Evolutionary conservation across 2,797 vertebrate genomes (phyloP).

Genomic region (Hydrolagus colliei): DNA sequence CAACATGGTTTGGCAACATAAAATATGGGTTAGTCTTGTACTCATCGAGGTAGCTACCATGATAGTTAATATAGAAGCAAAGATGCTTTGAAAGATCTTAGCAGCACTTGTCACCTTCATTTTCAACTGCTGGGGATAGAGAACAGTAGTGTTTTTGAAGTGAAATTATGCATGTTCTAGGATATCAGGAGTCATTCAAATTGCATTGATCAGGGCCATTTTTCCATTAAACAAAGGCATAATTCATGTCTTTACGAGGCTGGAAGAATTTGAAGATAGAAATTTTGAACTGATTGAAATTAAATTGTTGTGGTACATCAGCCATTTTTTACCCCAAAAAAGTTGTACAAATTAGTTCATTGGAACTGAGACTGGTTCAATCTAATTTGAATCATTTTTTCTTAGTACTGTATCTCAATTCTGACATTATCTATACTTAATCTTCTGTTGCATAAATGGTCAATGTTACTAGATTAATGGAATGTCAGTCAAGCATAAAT

Average conservation of each 20-base stretch:
- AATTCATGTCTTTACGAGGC: neutral
- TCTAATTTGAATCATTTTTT: neutral
- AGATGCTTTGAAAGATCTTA: slow-evolving; percentile 5
- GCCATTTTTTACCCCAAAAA: neutral
- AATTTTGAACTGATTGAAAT: neutral
- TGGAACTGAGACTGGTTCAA: neutral
- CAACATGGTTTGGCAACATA: slow-evolving; percentile 20
- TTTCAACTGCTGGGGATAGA: neutral
- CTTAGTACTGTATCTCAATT: neutral
- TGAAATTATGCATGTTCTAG: slow-evolving; percentile 17
- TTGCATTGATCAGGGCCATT: neutral
- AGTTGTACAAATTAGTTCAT: neutral
- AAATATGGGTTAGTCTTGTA: neutral
- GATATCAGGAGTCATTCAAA: neutral
- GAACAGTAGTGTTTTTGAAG: slow-evolving; percentile 4
- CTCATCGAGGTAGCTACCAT: neutral
- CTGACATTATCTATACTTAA: neutral
- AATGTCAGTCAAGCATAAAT: neutral
- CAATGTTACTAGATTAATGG: neutral
- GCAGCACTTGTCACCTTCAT: neutral
- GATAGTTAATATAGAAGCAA: slow-evolving; percentile 6
- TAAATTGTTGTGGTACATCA: neutral
- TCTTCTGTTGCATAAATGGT: neutral
- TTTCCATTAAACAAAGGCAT: neutral
- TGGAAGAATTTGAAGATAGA: slow-evolving; percentile 4